Conservation (phyloP, 2,888 invertebrate genomes). For the Cacoxenus indagator region DNA sequence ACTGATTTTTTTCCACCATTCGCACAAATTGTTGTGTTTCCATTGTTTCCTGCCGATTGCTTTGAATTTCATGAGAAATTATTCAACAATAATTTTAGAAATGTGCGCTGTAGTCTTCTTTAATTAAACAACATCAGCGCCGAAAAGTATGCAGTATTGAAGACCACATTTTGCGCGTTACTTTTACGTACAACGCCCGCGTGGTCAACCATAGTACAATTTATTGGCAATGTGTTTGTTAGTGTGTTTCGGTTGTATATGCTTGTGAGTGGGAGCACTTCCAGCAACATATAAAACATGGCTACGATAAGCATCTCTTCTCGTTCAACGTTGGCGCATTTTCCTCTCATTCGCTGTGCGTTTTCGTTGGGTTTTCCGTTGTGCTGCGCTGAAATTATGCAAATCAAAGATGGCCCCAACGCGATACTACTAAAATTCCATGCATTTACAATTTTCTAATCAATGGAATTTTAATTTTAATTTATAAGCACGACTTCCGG, state of each 20-base stretch:
- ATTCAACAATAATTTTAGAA: no score
- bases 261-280: neutral
- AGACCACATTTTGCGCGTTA: no score
- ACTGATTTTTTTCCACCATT: no score
- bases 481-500: slow-evolving; percentile 46
- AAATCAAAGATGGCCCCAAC: slow-evolving; percentile 63
- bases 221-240: no score
- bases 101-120: no score
- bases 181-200: no score
- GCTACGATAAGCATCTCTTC: slow-evolving; percentile 1
- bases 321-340: neutral
- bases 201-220: no score
- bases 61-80: no score
- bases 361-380: slow-evolving; percentile 34
- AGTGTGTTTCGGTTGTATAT: neutral
- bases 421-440: slow-evolving; percentile 62
- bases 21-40: no score
- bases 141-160: no score
- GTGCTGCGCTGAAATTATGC: slow-evolving; percentile 60
- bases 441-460: slow-evolving; percentile 70
- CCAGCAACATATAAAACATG: slow-evolving; percentile 12
- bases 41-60: no score
- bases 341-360: neutral
- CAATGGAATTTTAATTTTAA: slow-evolving; percentile 69
- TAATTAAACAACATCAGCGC: no score